Conservation (phyloP, 2,113 vertebrate genomes). For the Delphinapterus leucas region DNA sequence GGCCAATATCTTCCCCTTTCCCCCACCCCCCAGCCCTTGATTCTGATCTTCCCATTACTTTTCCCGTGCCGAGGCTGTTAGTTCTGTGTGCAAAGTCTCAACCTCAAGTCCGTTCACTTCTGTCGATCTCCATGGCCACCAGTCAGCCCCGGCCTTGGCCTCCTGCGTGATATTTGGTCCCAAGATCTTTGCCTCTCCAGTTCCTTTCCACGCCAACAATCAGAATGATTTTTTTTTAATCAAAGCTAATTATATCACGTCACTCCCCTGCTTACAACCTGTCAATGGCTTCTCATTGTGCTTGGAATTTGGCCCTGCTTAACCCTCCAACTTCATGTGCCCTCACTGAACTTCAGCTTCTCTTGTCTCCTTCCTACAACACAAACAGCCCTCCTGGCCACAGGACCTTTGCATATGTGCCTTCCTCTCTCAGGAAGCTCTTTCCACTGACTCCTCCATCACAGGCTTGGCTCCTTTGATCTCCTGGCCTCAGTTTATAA, state of each 20-base stretch:
- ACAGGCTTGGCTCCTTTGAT: not conserved
- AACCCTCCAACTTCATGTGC: not conserved
- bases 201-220: not conserved
- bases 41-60: not conserved
- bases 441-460: not conserved
- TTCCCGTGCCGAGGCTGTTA: not conserved
- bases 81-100: not conserved
- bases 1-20: not conserved
- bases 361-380: not conserved
- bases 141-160: not conserved
- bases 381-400: not conserved
- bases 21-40: not conserved
- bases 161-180: not conserved
- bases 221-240: not conserved
- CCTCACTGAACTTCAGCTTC: not conserved
- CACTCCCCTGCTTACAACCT: not conserved
- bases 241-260: not conserved
- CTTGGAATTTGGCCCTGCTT: not conserved
- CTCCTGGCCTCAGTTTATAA: not conserved
- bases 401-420: not conserved
- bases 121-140: not conserved
- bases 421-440: not conserved
- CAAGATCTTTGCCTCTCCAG: not conserved
- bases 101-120: not conserved
- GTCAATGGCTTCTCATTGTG: not conserved